Evolutionary conservation across 2,888 invertebrate species (phyloP).

Genomic region (Nephrotoma flavescens): DNA sequence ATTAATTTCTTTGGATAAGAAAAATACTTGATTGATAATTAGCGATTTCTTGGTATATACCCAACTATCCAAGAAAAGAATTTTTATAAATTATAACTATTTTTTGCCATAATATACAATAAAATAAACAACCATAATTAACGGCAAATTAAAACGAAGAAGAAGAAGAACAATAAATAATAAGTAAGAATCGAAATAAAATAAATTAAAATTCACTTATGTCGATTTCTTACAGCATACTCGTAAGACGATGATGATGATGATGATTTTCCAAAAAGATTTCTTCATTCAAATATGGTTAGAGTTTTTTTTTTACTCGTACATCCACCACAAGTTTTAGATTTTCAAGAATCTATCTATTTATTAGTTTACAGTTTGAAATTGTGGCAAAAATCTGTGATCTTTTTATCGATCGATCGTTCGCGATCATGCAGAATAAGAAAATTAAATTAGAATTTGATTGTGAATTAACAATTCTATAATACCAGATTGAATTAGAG

Average conservation of each 20-base stretch:
- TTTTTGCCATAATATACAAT: neutral
- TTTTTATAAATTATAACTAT: neutral
- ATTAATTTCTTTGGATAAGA: neutral
- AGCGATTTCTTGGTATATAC: neutral
- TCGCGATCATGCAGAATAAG: neutral
- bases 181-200: neutral
- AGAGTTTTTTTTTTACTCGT: neutral
- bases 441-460: neutral
- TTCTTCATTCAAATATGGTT: neutral
- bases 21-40: neutral
- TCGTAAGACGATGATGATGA: neutral
- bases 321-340: neutral
- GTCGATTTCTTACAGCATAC: neutral
- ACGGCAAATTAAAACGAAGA: neutral
- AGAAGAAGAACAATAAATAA: neutral
- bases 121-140: neutral
- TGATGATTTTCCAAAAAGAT: neutral
- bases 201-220: neutral
- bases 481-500: neutral
- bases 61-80: neutral
- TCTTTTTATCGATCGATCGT: neutral
- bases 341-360: neutral
- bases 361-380: neutral
- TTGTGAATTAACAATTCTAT: neutral
- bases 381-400: neutral